Conservation (phyloP, 2,888 invertebrate genomes). For the Leptura quadrifasciata region DNA sequence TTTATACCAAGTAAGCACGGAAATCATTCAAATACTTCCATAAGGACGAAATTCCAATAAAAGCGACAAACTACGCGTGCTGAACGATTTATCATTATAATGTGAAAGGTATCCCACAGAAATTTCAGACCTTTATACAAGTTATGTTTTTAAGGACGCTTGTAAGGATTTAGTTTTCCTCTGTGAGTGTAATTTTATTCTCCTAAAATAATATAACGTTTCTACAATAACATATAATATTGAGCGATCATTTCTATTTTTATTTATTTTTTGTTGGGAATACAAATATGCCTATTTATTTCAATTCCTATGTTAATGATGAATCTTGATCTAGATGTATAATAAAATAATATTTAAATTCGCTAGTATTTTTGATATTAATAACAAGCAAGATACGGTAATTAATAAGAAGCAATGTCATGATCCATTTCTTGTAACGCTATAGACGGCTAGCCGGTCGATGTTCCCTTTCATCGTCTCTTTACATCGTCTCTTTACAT, state of each 20-base stretch:
- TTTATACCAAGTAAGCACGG: not conserved
- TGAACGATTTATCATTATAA: slow-evolving; percentile 7
- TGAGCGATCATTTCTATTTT: not conserved
- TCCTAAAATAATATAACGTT: not conserved
- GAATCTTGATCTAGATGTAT: too few relatives aligned
- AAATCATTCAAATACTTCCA: not conserved
- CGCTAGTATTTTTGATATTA: too few relatives aligned
- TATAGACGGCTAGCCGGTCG: too few relatives aligned
- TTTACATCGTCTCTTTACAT: too few relatives aligned
- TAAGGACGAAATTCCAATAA: not conserved
- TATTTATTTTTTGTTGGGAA: not conserved
- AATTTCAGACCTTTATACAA: not conserved
- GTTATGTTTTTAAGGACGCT: slow-evolving; percentile 1
- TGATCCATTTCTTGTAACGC: too few relatives aligned
- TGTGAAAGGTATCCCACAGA: not conserved
- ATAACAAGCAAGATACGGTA: too few relatives aligned
- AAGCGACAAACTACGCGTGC: slow-evolving; percentile 6
- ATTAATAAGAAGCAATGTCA: too few relatives aligned
- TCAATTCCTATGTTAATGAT: too few relatives aligned
- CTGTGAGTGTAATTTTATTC: not conserved
- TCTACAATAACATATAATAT: not conserved
- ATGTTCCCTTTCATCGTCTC: too few relatives aligned
- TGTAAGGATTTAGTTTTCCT: not conserved
- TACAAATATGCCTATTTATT: too few relatives aligned
- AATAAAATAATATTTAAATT: too few relatives aligned